Conservation (phyloP, 2,113 vertebrate species). For the Leptosomus discolor region DNA sequence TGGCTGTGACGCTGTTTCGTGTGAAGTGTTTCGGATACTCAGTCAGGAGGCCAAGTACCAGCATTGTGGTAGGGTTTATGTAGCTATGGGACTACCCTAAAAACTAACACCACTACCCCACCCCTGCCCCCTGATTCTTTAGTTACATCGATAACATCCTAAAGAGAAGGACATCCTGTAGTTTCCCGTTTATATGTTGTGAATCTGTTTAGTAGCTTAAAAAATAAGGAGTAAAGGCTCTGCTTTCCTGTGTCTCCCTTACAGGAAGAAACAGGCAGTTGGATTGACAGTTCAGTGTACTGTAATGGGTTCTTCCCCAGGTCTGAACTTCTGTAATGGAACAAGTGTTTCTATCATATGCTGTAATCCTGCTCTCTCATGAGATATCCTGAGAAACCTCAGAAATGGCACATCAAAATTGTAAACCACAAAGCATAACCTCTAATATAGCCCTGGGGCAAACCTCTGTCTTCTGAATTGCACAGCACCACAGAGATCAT, state of each 20-base stretch:
- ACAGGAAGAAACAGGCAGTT: neutral
- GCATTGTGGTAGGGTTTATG: neutral
- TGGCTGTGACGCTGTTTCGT: neutral
- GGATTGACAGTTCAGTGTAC: neutral
- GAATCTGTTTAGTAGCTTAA: neutral
- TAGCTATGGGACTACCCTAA: neutral
- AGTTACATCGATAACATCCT: neutral
- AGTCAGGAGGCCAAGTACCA: neutral
- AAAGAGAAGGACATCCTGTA: neutral
- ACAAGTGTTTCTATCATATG: conserved; percentile 3
- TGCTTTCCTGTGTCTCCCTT: neutral
- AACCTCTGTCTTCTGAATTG: conserved; percentile 44
- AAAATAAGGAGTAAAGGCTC: neutral
- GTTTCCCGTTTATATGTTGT: neutral
- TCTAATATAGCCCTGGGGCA: conserved; percentile 34
- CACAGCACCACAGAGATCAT: conserved; percentile 4
- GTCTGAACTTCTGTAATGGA: neutral
- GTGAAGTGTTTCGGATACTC: neutral
- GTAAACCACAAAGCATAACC: conserved; percentile 51
- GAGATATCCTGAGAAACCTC: conserved; percentile 37
- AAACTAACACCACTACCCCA: neutral
- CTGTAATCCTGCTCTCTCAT: neutral
- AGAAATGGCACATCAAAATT: conserved; percentile 52
- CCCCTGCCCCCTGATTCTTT: neutral
- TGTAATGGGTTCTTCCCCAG: neutral